Conservation (phyloP, 2,888 invertebrate species). For the Eupeodes luniger region DNA sequence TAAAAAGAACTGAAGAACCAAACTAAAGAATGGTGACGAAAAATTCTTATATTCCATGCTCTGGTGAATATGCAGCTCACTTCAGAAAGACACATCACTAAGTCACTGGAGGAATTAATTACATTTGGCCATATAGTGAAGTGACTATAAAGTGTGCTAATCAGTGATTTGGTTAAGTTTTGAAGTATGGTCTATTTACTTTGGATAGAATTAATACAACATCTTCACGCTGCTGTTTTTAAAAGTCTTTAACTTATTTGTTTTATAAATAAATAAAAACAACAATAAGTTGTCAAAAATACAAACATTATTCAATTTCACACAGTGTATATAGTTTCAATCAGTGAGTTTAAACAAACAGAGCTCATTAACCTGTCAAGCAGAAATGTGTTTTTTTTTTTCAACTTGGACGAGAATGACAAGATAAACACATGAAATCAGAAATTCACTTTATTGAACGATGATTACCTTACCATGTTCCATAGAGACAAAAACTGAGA, state of each 20-base stretch:
- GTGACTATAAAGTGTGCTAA: neutral
- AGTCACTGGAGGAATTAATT: constrained; percentile 48
- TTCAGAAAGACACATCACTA: neutral
- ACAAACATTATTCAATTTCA: no score
- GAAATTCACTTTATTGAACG: neutral
- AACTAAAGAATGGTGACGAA: constrained; percentile 35
- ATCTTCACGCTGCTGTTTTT: neutral
- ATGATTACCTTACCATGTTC: neutral
- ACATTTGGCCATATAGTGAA: neutral
- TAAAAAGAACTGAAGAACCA: constrained; percentile 32
- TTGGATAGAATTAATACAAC: neutral
- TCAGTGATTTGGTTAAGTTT: neutral
- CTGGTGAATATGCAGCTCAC: constrained; percentile 48
- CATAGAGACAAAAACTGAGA: constrained; percentile 42
- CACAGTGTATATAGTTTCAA: no score
- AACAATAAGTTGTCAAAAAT: no score
- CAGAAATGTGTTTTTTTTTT: constrained; percentile 7
- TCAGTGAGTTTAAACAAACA: neutral
- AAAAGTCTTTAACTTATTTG: no score
- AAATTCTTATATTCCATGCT: constrained; percentile 37
- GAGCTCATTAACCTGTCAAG: constrained; percentile 42
- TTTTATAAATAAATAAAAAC: no score
- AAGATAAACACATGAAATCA: constrained; percentile 36
- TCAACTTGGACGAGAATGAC: neutral
- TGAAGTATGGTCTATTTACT: constrained; percentile 32